Conservation (phyloP, 2,888 invertebrate species). For the Oxycera nigricornis region DNA sequence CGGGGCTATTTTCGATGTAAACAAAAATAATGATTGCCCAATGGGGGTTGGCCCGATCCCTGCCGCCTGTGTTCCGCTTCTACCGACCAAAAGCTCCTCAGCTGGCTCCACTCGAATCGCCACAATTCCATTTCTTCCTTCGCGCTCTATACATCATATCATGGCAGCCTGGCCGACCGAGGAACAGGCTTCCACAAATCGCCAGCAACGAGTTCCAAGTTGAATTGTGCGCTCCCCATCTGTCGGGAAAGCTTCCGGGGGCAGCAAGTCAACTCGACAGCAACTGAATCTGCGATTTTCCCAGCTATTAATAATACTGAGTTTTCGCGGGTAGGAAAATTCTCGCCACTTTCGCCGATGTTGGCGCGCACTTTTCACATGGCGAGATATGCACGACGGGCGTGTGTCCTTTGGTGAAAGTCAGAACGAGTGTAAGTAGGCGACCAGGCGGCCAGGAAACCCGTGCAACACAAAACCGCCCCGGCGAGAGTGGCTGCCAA, state of each 20-base stretch:
- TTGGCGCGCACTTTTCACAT: neutral
- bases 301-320: constrained; percentile 2
- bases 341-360: neutral
- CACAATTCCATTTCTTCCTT: neutral
- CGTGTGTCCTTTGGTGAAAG: constrained; percentile 33
- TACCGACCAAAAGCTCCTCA: neutral
- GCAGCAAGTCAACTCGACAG: neutral
- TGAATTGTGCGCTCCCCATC: too few species aligned
- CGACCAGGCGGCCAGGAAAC: neutral
- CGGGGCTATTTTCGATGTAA: constrained; percentile 5
- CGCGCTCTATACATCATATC: too few species aligned
- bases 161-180: too few species aligned
- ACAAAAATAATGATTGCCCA: constrained; percentile 20
- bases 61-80: neutral
- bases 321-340: neutral
- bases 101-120: neutral
- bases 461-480: neutral
- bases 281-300: neutral
- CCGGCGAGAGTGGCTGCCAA: neutral
- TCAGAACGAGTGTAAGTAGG: neutral
- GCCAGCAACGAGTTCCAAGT: too few species aligned
- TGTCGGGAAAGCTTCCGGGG: too few species aligned
- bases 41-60: neutral
- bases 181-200: too few species aligned
- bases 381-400: neutral